These are phyloP conservation scores for Chaenodraco wilsoni DNA, from an alignment of 2,797 vertebrate genomes.

Conservation along the genomic window DNA sequence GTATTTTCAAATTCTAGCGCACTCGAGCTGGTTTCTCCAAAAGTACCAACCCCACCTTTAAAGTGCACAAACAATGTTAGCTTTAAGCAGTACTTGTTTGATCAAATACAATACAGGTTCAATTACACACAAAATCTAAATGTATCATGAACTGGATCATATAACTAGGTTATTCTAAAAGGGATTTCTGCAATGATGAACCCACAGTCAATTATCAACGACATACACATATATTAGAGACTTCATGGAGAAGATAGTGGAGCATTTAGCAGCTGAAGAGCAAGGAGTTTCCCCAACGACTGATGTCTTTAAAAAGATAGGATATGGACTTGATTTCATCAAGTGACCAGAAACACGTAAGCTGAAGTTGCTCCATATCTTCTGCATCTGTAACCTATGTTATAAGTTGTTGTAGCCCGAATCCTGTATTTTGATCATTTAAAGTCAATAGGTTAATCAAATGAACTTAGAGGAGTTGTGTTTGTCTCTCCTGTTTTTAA, in stretches of 20 bases:
- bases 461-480: not conserved
- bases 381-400: not conserved
- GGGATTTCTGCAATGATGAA: not conserved
- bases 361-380: not conserved
- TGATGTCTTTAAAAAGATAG: not conserved
- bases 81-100: not conserved
- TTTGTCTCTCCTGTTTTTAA: not conserved
- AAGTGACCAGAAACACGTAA: not conserved
- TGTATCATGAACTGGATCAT: not conserved
- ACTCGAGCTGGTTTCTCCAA: no score
- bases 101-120: not conserved
- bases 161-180: not conserved
- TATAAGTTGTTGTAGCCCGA: not conserved
- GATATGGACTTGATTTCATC: not conserved
- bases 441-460: not conserved
- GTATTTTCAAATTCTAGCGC: no score
- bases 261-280: not conserved
- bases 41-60: not conserved
- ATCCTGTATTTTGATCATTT: not conserved
- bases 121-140: not conserved
- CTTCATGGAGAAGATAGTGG: no score
- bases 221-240: no score
- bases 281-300: not conserved
- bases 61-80: slow-evolving; percentile 16
- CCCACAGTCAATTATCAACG: not conserved